These are phyloP conservation scores for Synanthedon formicaeformis DNA, from an alignment of 2,888 invertebrate species.

Conservation along the genomic window DNA sequence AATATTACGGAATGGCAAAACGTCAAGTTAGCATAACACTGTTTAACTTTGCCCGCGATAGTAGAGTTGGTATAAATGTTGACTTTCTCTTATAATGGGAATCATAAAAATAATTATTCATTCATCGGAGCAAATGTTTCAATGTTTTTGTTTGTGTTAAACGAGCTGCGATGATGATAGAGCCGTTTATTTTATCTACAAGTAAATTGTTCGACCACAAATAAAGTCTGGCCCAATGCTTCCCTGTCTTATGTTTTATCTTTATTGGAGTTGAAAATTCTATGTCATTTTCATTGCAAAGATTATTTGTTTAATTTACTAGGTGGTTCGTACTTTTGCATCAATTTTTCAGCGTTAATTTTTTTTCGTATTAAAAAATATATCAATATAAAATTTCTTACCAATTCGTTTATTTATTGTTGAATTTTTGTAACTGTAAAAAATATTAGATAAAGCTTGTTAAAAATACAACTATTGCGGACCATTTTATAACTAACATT, in stretches of 20 bases:
- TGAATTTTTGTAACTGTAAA: too few relatives aligned
- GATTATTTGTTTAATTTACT: conserved; percentile 23
- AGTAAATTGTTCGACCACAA: not conserved
- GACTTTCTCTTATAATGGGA: not conserved
- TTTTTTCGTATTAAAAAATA: too few relatives aligned
- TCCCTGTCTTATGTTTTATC: conserved; percentile 19
- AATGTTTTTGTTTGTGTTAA: not conserved
- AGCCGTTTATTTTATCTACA: conserved; percentile 11
- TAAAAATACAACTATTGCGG: too few relatives aligned
- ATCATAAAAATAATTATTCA: not conserved
- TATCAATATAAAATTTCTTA: too few relatives aligned
- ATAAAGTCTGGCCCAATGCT: conserved; percentile 14
- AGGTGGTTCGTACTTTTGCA: conserved; percentile 8
- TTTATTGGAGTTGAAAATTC: conserved; percentile 19
- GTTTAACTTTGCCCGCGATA: conserved; percentile 38
- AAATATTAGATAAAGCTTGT: too few relatives aligned
- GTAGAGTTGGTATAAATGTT: conserved; percentile 20
- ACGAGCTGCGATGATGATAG: not conserved
- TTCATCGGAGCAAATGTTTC: not conserved
- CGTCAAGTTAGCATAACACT: conserved; percentile 52
- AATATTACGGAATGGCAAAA: conserved; percentile 52
- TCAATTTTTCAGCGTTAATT: too few relatives aligned
- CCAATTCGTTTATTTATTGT: too few relatives aligned
- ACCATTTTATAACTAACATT: too few relatives aligned
- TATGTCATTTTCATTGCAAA: conserved; percentile 7